These are phyloP conservation scores for Spinibarbus caldwelli DNA, from an alignment of 2,797 vertebrate genomes.

Conservation along the genomic window DNA sequence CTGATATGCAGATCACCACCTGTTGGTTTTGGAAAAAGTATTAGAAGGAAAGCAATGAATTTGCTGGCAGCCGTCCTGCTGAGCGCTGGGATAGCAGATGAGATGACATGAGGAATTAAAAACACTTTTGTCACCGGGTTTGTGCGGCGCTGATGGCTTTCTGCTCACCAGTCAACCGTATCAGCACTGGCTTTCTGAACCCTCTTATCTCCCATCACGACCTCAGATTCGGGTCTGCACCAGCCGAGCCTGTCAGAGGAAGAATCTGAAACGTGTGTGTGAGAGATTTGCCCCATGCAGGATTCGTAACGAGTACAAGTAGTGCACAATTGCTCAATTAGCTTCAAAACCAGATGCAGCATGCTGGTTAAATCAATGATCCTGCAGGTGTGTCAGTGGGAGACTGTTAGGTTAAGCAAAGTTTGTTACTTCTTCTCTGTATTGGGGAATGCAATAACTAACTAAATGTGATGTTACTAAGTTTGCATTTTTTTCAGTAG, in stretches of 20 bases:
- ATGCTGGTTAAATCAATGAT: constrained; percentile 9
- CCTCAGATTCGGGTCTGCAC: constrained; percentile 14
- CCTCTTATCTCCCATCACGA: constrained; percentile 43
- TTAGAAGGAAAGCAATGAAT: constrained; percentile 38
- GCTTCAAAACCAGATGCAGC: neutral
- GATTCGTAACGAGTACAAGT: neutral
- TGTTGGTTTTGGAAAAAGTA: constrained; percentile 47
- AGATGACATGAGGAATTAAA: constrained; percentile 41
- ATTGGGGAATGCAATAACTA: neutral
- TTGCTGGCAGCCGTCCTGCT: constrained; percentile 34
- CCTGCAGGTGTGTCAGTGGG: neutral
- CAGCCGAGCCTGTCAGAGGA: constrained; percentile 21
- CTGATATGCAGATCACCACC: constrained; percentile 45
- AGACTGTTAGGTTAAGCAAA: neutral
- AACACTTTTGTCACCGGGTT: constrained; percentile 33
- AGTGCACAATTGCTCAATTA: constrained; percentile 26
- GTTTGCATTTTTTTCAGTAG: neutral
- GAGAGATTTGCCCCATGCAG: neutral
- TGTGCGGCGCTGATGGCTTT: neutral
- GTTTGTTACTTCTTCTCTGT: neutral
- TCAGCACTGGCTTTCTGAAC: constrained; percentile 11
- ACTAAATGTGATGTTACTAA: neutral
- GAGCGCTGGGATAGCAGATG: constrained; percentile 2
- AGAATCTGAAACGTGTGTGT: constrained; percentile 16
- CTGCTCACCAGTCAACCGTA: constrained; percentile 30